A percentile compares a stretch with the other conserved stretches of the same genome.
Evolutionary conservation across 2,797 vertebrate genomes (phyloP).

Genomic region (Oreochromis mossambicus): DNA sequence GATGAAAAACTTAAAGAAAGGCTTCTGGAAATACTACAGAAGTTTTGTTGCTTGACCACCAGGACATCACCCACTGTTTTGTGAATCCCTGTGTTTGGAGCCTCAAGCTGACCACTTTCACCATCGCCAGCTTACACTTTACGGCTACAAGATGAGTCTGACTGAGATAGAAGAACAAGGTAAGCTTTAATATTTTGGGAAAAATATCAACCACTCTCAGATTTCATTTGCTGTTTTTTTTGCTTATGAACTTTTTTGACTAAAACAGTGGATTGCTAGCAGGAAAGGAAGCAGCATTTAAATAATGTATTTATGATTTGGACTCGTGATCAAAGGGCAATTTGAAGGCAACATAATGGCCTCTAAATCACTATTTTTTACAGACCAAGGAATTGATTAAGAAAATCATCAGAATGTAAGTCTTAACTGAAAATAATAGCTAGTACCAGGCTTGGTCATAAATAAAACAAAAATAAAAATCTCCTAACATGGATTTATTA

Average conservation of each 20-base stretch:
- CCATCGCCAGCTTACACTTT: background rate
- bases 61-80: background rate
- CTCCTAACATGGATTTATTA: background rate
- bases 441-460: background rate
- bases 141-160: background rate
- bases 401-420: background rate
- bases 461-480: background rate
- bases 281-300: background rate
- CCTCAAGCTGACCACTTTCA: background rate
- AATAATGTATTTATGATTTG: background rate
- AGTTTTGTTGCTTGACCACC: background rate
- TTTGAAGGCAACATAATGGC: background rate
- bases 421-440: background rate
- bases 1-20: background rate
- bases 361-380: background rate
- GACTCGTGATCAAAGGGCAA: background rate
- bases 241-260: rapidly evolving
- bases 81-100: too few species aligned
- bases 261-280: rapidly evolving
- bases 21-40: background rate
- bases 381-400: background rate
- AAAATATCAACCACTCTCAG: background rate
- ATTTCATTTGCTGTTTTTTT: background rate
- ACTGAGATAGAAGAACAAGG: background rate
- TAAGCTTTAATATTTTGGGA: background rate